Evolutionary conservation across 2,888 invertebrate species (phyloP).

Genomic region (Ophion obscuratus): DNA sequence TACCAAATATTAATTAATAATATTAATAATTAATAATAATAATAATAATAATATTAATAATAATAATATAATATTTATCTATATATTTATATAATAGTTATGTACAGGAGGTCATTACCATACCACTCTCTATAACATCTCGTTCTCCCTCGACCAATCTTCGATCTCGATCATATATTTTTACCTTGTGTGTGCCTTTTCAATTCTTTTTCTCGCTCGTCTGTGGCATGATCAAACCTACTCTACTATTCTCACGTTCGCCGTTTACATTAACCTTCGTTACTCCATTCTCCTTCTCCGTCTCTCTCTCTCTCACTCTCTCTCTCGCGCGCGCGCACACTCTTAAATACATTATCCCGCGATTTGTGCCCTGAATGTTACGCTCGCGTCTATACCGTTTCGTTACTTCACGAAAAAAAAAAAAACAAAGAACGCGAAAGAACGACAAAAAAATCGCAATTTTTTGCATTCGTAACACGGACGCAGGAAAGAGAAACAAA

Average conservation of each 20-base stretch:
- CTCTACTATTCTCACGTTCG: slow-evolving; percentile 65
- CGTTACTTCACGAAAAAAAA: slow-evolving; percentile 19
- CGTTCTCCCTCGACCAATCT: slow-evolving; percentile 42
- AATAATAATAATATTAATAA: slow-evolving; percentile 78
- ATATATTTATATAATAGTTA: slow-evolving; percentile 81
- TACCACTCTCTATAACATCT: slow-evolving; percentile 68
- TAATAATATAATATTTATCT: slow-evolving; percentile 73
- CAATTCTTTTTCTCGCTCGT: slow-evolving; percentile 38
- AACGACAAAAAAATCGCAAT: not conserved
- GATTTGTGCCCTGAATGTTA: slow-evolving; percentile 70
- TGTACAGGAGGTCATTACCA: slow-evolving; percentile 79
- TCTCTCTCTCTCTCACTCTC: slow-evolving; percentile 42
- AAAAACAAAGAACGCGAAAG: not conserved
- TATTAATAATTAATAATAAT: slow-evolving; percentile 67
- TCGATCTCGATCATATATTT: slow-evolving; percentile 46
- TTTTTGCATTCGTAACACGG: slow-evolving; percentile 19
- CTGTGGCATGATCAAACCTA: slow-evolving; percentile 68
- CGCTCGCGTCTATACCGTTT: slow-evolving; percentile 48
- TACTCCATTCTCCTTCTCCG: slow-evolving; percentile 50
- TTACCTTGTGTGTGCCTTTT: slow-evolving; percentile 53
- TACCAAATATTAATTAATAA: slow-evolving; percentile 79
- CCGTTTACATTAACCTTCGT: slow-evolving; percentile 58
- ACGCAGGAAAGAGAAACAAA: slow-evolving; percentile 16
- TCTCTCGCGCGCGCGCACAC: slow-evolving; percentile 30
- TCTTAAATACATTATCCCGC: slow-evolving; percentile 64